Base-by-base conservation (phyloP, 2,797 vertebrate species). In the Cyprinodon diabolis region DNA sequence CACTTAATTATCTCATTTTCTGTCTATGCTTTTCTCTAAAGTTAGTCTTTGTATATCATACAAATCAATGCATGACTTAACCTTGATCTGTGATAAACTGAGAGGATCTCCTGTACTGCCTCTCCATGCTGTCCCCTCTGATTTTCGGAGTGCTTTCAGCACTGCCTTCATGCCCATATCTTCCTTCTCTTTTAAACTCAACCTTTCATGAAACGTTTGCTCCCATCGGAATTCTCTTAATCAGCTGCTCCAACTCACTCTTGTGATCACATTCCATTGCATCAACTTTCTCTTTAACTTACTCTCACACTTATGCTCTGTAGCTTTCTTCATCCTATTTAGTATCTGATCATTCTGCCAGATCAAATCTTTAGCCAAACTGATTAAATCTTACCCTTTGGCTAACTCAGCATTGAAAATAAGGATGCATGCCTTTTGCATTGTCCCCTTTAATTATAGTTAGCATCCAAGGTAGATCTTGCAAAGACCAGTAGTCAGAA, bases 211-310 rank as follows among this genome's bases (percentile, higher is more conserved):
- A 91, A 86, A 88, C 66, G 57, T 85, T 74, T 75, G 83, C 82
- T 91, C 86, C 86, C 81, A 92, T 93, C 84, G 90, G 90, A 87
- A 90, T 94, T 92, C 88, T 90, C 86, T 88, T 94, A 91, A 93
- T 94, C 93, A 92, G 80, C 78, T 77, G 83, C 92, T 82, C 89
- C 90, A 87, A 82, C 81, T 90, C 83, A 78, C 77, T 85, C 90
- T 84, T 90, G 82, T 93, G 90, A 92, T 93, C 87, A 81, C 77
- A 70, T 90, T 90, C 85, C 85, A 91, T 89, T 85, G 90, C 77
- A 86, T 90, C 77, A 70, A 75, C 37, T 83, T 71, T 67, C 71
- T 73, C 72, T 45, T 49, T 68, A 69, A 58, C 75, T 52, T 66
- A 13, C 60, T 48, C 68, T 57, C 63, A 57, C 69, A 55, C 57